phyloP scores from a whole-genome alignment of 1,140 invertebrate species.

The Ephestia elutella region DNA sequence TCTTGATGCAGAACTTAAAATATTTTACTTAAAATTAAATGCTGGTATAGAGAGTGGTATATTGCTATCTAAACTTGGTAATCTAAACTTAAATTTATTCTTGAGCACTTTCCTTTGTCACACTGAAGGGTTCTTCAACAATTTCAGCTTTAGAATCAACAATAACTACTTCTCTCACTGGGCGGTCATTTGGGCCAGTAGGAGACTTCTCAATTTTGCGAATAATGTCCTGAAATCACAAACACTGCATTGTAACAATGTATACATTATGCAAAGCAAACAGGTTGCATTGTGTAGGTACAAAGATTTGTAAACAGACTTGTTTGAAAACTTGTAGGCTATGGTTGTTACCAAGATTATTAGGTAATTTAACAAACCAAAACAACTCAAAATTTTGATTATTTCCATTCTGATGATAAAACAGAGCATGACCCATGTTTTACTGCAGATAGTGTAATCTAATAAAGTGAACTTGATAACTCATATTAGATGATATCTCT shows the following conservation, averaged over 20 bases:
- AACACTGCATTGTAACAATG: slow-evolving; percentile 32
- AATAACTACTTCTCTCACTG: slow-evolving; percentile 87
- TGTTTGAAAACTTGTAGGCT: neutral
- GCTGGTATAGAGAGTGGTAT: neutral
- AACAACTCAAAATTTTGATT: too few species aligned
- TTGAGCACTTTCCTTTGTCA: slow-evolving; percentile 86
- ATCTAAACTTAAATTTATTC: slow-evolving; percentile 26
- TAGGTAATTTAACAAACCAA: too few species aligned
- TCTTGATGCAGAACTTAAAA: neutral
- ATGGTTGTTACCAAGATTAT: too few species aligned
- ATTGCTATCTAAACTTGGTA: neutral
- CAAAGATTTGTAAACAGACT: neutral
- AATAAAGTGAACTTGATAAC: too few species aligned
- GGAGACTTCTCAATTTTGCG: slow-evolving; percentile 86
- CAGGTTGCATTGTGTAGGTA: neutral
- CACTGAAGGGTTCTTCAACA: slow-evolving; percentile 85
- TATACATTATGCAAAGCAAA: neutral
- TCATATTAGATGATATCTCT: too few species aligned
- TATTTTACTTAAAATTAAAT: slow-evolving; percentile 2
- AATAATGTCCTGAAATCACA: slow-evolving; percentile 81
- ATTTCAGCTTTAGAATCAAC: slow-evolving; percentile 81
- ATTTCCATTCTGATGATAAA: too few species aligned
- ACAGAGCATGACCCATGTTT: neutral
- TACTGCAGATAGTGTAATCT: neutral
- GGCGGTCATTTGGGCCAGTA: slow-evolving; percentile 86